phyloP scores from a whole-genome alignment of 1,140 invertebrate species.

The Pogonus chalceus region DNA sequence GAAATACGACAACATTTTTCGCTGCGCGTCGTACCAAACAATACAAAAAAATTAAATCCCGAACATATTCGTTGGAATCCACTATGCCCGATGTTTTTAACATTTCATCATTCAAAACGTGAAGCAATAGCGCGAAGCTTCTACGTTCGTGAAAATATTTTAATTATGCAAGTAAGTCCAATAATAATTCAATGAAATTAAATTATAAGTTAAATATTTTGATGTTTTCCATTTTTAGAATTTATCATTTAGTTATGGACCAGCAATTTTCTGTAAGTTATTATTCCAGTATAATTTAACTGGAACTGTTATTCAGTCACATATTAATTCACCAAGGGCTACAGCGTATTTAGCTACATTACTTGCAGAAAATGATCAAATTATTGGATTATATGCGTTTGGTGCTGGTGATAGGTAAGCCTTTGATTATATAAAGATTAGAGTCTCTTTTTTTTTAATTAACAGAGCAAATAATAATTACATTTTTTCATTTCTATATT shows the following conservation, averaged over 20 bases:
- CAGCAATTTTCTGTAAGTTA: conserved; percentile 55
- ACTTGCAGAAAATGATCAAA: conserved; percentile 48
- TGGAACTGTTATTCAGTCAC: conserved; percentile 64
- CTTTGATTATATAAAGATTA: background rate
- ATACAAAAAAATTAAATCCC: conserved; percentile 20
- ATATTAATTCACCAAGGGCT: conserved; percentile 60
- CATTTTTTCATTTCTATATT: too few species aligned
- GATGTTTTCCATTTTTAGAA: conserved; percentile 43
- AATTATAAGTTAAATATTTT: background rate
- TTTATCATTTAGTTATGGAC: conserved; percentile 62
- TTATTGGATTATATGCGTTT: conserved; percentile 48
- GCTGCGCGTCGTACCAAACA: background rate
- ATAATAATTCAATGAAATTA: too few species aligned
- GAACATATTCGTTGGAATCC: conserved; percentile 53
- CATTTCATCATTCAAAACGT: conserved; percentile 48
- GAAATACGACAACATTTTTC: background rate
- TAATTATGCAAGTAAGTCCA: conserved; percentile 51
- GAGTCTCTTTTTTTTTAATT: background rate
- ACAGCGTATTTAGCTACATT: conserved; percentile 62
- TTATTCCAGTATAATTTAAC: conserved; percentile 50
- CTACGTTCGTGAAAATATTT: conserved; percentile 47
- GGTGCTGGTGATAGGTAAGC: conserved; percentile 46
- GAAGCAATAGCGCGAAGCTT: conserved; percentile 44
- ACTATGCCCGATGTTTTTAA: conserved; percentile 59
- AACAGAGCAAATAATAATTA: too few species aligned